These are phyloP conservation scores for Cuniculus paca DNA, from an alignment of 2,797 vertebrate genomes.

Conservation along the genomic window DNA sequence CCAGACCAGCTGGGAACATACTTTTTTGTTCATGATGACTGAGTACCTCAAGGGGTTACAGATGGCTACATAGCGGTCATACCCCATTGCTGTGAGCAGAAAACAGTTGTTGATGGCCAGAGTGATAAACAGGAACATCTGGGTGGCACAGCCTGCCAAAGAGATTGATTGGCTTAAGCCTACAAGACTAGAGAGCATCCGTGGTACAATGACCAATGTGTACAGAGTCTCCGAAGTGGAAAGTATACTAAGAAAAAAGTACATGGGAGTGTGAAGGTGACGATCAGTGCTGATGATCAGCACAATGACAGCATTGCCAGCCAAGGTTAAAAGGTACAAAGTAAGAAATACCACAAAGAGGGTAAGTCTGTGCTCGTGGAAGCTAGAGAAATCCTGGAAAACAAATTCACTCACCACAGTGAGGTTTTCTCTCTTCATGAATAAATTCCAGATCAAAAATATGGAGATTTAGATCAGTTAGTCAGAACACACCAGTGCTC, in stretches of 20 bases:
- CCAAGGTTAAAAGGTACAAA: constrained; percentile 77
- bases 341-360: constrained; percentile 78
- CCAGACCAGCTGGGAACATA: constrained; percentile 67
- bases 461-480: not conserved
- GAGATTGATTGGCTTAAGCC: constrained; percentile 69
- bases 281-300: constrained; percentile 56
- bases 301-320: constrained; percentile 77
- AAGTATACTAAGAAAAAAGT: constrained; percentile 85
- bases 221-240: constrained; percentile 80
- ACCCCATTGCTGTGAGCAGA: constrained; percentile 80
- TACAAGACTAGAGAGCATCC: constrained; percentile 65
- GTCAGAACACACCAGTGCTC: not conserved
- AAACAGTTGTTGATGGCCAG: constrained; percentile 81
- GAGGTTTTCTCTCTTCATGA: constrained; percentile 71
- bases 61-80: constrained; percentile 81
- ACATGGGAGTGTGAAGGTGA: constrained; percentile 84
- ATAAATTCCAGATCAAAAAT: not conserved
- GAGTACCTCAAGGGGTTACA: constrained; percentile 79
- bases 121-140: constrained; percentile 83
- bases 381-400: constrained; percentile 78
- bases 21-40: constrained; percentile 69
- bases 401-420: constrained; percentile 75
- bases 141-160: constrained; percentile 75
- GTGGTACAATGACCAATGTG: constrained; percentile 79
- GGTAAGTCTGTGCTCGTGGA: constrained; percentile 57